Evolutionary conservation across 2,888 invertebrate genomes (phyloP), one percentile per base, ranked within the genome.

Genomic region (Drosophila dives): DNA sequence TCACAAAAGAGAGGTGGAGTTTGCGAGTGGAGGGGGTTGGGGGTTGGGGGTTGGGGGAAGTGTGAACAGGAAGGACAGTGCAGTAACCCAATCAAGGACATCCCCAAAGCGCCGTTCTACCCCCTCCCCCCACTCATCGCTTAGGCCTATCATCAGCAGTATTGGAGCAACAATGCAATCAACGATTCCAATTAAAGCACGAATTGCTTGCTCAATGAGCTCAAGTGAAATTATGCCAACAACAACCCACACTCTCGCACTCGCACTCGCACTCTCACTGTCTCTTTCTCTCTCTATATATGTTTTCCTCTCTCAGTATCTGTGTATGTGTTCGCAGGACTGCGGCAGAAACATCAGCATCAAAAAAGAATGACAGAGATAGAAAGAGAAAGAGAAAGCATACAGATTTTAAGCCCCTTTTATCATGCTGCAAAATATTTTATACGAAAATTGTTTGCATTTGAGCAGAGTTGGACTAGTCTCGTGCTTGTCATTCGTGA

Each of bases 111-210:
- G 1, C 5, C 17, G 0, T 4, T 17, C 2, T 26, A 0, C 17
- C 15, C 15, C 2, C 12, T 11, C 0, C 29, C 29, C 4, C 0
- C 29, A 29, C 29, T 29, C 29, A 12, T 38, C 54, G n/a, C 26
- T 40, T 38, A 60, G 26, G 53, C 32, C 55, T 58, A 62, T 48
- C 54, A 40, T 61, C 49, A 56, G 54, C 49, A 66, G 11, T 36
- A 20, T 67, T 49, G 55, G 64, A 34, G 49, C 58, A 89, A 87
- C 82, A 84, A 86, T 86, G 83, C 89, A 83, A 84, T 83, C 87
- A 77, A 54, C 72, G 80, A 82, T 72, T 74, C 75, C 84, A 89
- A 89, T 84, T 84, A 89, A 81, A 78, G 83, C 83, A 87, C 64
- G 88, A 90, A 86, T 83, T 85, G 83, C 90, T 83, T 73, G 72